Evolutionary conservation across 2,888 invertebrate genomes (phyloP), one percentile per base, ranked within the genome.

Genomic region (Morinoia aosen): DNA sequence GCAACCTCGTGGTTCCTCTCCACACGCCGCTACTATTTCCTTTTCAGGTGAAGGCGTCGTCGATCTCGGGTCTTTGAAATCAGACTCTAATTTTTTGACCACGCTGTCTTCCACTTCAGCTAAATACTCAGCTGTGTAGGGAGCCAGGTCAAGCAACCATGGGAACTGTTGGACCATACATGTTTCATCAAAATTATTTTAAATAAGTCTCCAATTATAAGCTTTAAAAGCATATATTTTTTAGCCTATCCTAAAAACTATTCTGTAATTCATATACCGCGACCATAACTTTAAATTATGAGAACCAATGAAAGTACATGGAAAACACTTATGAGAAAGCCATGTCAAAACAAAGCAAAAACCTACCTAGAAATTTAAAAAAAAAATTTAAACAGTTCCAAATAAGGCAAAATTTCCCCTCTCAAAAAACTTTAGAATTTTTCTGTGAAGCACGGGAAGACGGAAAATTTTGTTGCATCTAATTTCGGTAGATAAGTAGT

Each of bases 111-210:
- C 95, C 19, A 58, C 95, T 40, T 58, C 97, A 96, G 96, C 97
- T 97, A 97, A 97, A 11, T 97, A 97, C 94, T 97, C 97, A n/a
- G 97, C 97, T 39, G 97, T 97, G 97, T 97, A 97, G 0, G 97
- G 97, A 96, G 97, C 97, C 97, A 98, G 97, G 97, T 97, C 97
- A 96, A 97, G 97, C 95, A 97, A 97, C 97, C 97, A 97, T 8
- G 98, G 98, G 97, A 98, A 98, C 97, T 97, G 97, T 88, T 57
- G 48, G 57, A 33, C 25, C 25, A 10, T 10, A 64, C 4, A 58
- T 2, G 33, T 93, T 93, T 40, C 12, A 10, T 40, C 19, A 14
- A 88, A 88, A 88, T 19, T 88, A 12, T 88, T 88, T 88, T 19
- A 88, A 25, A 25, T 1, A 39, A 61, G 12, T 61, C 61, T 61